phyloP scores from a whole-genome alignment of 2,888 invertebrate species.

The Creontiades dilutus region DNA sequence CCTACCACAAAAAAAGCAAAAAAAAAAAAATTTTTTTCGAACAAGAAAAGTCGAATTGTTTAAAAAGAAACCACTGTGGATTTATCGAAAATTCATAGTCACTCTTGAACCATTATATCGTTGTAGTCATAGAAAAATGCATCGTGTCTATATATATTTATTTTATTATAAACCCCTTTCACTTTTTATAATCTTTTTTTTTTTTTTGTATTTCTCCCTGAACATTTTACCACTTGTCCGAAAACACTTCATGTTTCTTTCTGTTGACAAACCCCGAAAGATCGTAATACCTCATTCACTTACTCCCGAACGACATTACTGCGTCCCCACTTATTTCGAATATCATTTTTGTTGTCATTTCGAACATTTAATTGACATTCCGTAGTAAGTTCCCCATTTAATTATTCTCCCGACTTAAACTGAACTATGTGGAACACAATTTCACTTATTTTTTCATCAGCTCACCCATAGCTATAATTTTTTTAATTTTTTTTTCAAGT shows the following conservation, averaged over 20 bases:
- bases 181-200: background rate
- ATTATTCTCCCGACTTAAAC: no score
- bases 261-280: no score
- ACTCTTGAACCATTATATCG: constrained; percentile 44
- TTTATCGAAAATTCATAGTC: constrained; percentile 3
- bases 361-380: no score
- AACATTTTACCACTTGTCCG: background rate
- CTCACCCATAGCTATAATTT: background rate
- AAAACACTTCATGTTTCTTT: background rate
- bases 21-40: constrained; percentile 17
- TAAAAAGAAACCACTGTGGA: background rate
- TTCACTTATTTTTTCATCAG: background rate
- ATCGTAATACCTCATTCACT: no score
- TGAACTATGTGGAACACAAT: no score
- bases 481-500: background rate
- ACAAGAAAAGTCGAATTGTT: background rate
- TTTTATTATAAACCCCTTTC: background rate
- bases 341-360: no score
- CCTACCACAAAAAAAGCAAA: constrained; percentile 63
- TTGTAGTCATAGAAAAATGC: constrained; percentile 46
- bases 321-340: no score
- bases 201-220: background rate
- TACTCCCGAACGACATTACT: no score
- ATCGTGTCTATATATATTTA: constrained; percentile 38
- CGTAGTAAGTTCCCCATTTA: no score